phyloP scores from a whole-genome alignment of 2,888 invertebrate species.

The Xestia xanthographa region DNA sequence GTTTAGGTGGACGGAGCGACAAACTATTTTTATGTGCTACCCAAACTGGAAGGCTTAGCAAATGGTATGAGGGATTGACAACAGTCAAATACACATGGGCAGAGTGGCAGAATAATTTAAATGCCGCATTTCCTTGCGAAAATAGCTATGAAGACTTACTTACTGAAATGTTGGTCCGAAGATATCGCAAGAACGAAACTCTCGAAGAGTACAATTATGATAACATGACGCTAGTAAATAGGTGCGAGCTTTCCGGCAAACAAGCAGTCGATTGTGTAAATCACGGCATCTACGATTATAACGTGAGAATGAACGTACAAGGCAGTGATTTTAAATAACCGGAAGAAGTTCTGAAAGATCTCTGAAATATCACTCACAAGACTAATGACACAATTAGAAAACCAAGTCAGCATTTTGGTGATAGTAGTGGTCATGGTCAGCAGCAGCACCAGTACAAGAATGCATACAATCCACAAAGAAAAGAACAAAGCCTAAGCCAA shows the following conservation, averaged over 20 bases:
- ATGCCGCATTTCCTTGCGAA: neutral
- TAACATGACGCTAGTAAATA: neutral
- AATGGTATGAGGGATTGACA: neutral
- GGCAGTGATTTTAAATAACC: neutral
- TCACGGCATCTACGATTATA: neutral
- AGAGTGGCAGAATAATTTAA: neutral
- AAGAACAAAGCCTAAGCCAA: neutral
- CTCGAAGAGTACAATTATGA: constrained; percentile 1
- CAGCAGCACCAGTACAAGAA: neutral
- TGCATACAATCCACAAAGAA: no score
- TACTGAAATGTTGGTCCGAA: neutral
- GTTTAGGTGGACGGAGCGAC: neutral
- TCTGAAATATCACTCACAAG: neutral
- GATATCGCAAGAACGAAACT: neutral
- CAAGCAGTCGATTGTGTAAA: neutral
- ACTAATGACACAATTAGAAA: neutral
- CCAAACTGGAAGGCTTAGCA: neutral
- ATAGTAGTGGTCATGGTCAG: neutral
- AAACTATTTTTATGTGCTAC: neutral
- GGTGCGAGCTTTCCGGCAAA: neutral
- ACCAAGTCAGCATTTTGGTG: neutral
- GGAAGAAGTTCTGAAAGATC: neutral
- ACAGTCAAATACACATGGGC: neutral
- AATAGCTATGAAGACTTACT: neutral
- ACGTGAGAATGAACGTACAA: neutral